phyloP scores from a whole-genome alignment of 92 coral and sea anemone genomes.

The Porites divaricata region DNA sequence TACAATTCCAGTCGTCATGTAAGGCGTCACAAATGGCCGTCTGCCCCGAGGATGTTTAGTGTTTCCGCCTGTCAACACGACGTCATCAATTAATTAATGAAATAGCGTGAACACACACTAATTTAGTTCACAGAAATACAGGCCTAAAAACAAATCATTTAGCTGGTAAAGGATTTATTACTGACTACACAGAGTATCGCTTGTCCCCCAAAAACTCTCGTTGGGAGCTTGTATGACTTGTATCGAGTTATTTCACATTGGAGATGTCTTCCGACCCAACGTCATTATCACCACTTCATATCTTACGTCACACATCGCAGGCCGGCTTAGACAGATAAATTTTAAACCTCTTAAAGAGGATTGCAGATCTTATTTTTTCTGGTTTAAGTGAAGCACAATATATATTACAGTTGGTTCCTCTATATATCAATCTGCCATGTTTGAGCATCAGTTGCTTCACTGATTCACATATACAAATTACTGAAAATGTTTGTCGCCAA shows the following conservation, averaged over 20 bases:
- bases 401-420: not conserved
- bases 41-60: slow-evolving; percentile 52
- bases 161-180: slow-evolving; percentile 3
- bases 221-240: slow-evolving; percentile 20
- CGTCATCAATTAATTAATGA: slow-evolving; percentile 86
- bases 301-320: not conserved
- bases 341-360: not conserved
- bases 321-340: slow-evolving; percentile 16
- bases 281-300: not conserved
- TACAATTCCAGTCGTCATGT: slow-evolving; percentile 22
- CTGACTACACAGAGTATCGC: not conserved
- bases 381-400: slow-evolving; percentile 3
- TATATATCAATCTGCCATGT: not conserved
- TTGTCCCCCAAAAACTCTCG: not conserved
- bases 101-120: slow-evolving; percentile 59
- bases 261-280: slow-evolving; percentile 1
- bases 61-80: slow-evolving; percentile 82
- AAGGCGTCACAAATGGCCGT: slow-evolving; percentile 50
- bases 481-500: not conserved
- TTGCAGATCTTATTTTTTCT: not conserved
- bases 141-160: slow-evolving; percentile 13
- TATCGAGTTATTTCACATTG: not conserved
- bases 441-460: not conserved
- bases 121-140: slow-evolving; percentile 57
- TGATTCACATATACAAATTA: not conserved